phyloP scores from a whole-genome alignment of 1,140 invertebrate species.

The Rhopalosiphum padi region DNA sequence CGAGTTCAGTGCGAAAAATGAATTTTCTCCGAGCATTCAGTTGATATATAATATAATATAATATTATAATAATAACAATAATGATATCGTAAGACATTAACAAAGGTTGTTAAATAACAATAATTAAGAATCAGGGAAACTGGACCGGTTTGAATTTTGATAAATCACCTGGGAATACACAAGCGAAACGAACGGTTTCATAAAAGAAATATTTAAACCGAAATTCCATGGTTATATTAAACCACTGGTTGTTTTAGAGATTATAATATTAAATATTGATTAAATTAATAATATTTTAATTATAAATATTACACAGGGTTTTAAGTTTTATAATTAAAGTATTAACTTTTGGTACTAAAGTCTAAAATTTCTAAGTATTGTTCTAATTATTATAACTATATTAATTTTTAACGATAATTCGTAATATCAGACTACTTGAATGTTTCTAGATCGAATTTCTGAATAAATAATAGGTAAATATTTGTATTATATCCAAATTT shows the following conservation, averaged over 20 bases:
- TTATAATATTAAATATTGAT: background rate
- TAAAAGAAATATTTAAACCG: background rate
- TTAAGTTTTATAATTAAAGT: too few species aligned
- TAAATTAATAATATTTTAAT: background rate
- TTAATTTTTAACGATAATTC: background rate
- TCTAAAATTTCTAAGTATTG: background rate
- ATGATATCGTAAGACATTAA: background rate
- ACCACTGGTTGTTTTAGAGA: background rate
- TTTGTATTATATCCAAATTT: background rate
- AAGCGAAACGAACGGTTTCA: background rate
- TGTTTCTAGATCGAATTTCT: background rate
- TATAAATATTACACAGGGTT: too few species aligned
- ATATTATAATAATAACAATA: background rate
- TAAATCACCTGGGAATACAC: background rate
- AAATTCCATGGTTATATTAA: background rate
- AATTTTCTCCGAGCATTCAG: background rate
- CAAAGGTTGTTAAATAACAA: background rate
- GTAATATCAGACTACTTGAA: background rate
- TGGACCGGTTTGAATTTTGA: background rate
- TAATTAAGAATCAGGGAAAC: background rate
- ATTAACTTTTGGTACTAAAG: background rate
- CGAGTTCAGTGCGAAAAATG: background rate
- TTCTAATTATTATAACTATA: background rate
- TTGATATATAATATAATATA: too few species aligned
- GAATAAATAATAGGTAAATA: background rate